Evolutionary conservation across 2,888 invertebrate species (phyloP).

Genomic region (Hypercompe scribonia): DNA sequence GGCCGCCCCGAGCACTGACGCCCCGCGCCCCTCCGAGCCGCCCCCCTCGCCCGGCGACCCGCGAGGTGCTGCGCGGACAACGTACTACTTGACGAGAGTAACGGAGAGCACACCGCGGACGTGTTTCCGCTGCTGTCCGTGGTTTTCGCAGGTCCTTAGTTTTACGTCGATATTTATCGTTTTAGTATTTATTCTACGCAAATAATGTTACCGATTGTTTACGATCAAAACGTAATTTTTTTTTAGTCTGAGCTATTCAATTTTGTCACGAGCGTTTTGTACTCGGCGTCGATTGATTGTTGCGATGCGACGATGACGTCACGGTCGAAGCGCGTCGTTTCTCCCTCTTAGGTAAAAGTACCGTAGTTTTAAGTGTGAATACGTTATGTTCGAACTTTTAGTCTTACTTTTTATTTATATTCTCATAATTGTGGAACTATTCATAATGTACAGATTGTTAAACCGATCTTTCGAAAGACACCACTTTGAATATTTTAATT

Average conservation of each 20-base stretch:
- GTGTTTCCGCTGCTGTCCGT: neutral
- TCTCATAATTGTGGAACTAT: slow-evolving; percentile 12
- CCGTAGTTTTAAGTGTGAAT: slow-evolving; percentile 13
- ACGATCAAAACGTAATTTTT: neutral
- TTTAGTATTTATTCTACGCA: slow-evolving; percentile 7
- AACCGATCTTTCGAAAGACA: slow-evolving; percentile 1
- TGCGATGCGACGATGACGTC: neutral
- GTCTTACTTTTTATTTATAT: slow-evolving; percentile 5
- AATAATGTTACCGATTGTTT: neutral
- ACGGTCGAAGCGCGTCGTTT: neutral
- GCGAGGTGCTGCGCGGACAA: too few relatives aligned
- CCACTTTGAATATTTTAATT: slow-evolving; percentile 15
- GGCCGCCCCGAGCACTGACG: neutral
- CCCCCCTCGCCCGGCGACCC: too few relatives aligned
- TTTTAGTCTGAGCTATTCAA: neutral
- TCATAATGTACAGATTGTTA: neutral
- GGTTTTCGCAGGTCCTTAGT: neutral
- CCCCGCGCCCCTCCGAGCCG: neutral
- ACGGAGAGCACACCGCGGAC: too few relatives aligned
- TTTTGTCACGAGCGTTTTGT: neutral
- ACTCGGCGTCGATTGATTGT: neutral
- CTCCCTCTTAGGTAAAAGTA: neutral
- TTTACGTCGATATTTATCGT: neutral
- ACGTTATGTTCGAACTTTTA: neutral
- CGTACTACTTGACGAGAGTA: too few relatives aligned